Evolutionary conservation across 2,797 vertebrate species (phyloP).

Genomic region (Ispidina lecontei): DNA sequence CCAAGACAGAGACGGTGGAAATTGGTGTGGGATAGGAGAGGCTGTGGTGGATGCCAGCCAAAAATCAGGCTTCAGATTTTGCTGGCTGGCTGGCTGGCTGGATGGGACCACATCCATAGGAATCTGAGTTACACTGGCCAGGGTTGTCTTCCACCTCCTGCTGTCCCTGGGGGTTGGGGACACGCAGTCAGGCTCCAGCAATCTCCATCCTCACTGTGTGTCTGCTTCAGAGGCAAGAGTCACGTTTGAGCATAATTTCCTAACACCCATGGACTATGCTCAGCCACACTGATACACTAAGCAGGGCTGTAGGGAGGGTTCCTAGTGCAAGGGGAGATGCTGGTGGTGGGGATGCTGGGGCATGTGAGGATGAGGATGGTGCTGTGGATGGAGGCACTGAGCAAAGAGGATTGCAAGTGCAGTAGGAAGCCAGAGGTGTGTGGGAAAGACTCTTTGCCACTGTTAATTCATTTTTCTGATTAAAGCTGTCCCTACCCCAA

Average conservation of each 20-base stretch:
- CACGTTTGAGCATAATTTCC: accelerated
- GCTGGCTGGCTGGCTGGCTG: not conserved
- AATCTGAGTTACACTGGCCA: no score
- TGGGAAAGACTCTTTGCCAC: accelerated
- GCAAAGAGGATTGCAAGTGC: not conserved
- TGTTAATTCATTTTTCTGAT: not conserved
- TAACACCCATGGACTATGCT: not conserved
- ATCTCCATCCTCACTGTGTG: not conserved
- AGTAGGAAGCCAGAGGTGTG: accelerated
- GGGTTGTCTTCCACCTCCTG: not conserved
- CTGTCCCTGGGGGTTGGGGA: not conserved
- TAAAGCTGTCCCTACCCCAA: not conserved
- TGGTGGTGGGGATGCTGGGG: not conserved
- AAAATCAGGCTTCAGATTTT: accelerated
- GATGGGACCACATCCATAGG: accelerated
- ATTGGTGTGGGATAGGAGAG: not conserved
- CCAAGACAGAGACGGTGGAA: not conserved
- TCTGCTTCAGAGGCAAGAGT: not conserved
- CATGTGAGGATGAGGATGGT: not conserved
- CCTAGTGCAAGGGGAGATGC: accelerated
- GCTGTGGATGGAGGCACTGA: not conserved
- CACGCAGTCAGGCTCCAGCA: accelerated
- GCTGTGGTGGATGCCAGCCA: accelerated
- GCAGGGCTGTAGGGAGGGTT: not conserved
- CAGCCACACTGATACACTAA: accelerated